Evolutionary conservation across 2,113 vertebrate genomes (phyloP).

Genomic region (Okapia johnstoni): DNA sequence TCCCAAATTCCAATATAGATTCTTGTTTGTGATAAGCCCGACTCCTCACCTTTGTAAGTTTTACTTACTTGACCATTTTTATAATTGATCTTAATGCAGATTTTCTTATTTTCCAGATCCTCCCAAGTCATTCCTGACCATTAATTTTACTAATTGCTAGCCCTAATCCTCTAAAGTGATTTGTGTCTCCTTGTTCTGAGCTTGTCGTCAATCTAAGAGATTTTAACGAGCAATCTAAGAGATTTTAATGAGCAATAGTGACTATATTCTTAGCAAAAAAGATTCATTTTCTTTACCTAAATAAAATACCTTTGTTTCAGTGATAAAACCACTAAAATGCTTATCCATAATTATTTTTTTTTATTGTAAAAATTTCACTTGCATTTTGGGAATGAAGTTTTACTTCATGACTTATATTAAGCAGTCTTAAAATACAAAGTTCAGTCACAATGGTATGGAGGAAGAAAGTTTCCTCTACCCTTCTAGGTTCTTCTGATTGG

Average conservation of each 20-base stretch:
- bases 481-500: not conserved
- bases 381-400: not conserved
- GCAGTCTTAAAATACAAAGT: not conserved
- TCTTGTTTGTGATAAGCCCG: not conserved
- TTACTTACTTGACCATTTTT: not conserved
- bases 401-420: not conserved
- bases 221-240: not conserved
- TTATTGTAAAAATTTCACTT: not conserved
- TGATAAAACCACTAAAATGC: not conserved
- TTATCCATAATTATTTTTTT: not conserved
- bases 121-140: not conserved
- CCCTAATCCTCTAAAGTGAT: not conserved
- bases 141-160: not conserved
- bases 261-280: not conserved
- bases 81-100: not conserved
- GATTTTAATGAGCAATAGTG: not conserved
- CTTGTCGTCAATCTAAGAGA: not conserved
- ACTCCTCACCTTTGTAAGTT: not conserved
- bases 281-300: not conserved
- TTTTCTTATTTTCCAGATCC: conserved; percentile 15
- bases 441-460: not conserved
- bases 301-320: not conserved
- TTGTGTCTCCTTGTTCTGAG: not conserved
- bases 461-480: not conserved
- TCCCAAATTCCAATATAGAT: conserved; percentile 35